Percentiles rank a stretch among this genome's conserved stretches.
Conservation (phyloP, 2,113 vertebrate species). For the Cathartes aura region DNA sequence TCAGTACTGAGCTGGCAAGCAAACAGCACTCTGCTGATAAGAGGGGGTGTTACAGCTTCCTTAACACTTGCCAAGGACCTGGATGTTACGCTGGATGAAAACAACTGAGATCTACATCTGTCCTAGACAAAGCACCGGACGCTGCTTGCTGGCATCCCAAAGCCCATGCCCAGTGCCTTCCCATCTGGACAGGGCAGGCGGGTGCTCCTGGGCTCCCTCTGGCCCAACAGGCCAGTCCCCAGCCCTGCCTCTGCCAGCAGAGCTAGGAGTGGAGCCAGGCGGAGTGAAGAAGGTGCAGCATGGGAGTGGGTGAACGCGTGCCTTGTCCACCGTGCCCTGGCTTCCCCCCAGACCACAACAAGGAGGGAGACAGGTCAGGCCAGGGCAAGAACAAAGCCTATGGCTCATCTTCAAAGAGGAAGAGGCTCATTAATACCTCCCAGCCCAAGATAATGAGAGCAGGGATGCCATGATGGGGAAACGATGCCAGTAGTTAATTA, state of each 20-base stretch:
- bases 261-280: not conserved
- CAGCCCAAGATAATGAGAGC: constrained; percentile 33
- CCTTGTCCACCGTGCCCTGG: not conserved
- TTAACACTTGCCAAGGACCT: not conserved
- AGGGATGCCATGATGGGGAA: not conserved
- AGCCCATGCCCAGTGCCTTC: not conserved
- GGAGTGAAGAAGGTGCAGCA: not conserved
- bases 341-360: not conserved
- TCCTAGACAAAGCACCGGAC: not conserved
- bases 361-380: not conserved
- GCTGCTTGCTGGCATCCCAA: not conserved
- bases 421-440: constrained; percentile 25
- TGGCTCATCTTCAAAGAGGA: constrained; percentile 20
- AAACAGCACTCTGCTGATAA: not conserved
- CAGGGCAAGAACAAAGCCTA: constrained; percentile 9
- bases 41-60: not conserved
- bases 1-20: not conserved
- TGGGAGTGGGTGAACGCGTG: accelerated
- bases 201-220: not conserved
- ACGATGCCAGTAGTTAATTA: constrained; percentile 26
- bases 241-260: not conserved
- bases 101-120: not conserved
- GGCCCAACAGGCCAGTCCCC: accelerated
- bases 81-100: not conserved
- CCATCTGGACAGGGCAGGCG: not conserved